Conservation (phyloP, 2,113 vertebrate genomes). For the Onychorhynchus coronatus region DNA sequence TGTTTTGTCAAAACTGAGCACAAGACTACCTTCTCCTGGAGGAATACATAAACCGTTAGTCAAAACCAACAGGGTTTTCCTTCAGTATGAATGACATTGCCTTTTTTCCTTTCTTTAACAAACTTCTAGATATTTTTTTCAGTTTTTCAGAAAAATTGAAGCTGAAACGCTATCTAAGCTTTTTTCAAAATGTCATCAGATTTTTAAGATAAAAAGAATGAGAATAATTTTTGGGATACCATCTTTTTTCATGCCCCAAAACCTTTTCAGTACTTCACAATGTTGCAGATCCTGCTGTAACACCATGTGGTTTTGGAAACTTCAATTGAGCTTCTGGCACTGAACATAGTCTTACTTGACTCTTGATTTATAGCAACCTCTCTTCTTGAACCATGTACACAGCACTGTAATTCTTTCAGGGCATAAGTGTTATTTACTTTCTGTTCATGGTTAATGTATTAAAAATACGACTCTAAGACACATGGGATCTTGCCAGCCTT, state of each 20-base stretch:
- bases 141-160: not conserved
- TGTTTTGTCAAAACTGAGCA: not conserved
- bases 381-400: not conserved
- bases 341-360: not conserved
- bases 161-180: not conserved
- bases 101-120: not conserved
- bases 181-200: not conserved
- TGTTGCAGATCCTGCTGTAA: not conserved
- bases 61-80: not conserved
- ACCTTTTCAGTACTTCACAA: not conserved
- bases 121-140: not conserved
- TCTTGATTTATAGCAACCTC: not conserved
- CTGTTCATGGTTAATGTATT: not conserved
- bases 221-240: not conserved
- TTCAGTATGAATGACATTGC: not conserved
- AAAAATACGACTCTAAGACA: not conserved
- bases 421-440: rapidly evolving
- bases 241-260: not conserved
- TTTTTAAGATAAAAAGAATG: not conserved
- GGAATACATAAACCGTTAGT: not conserved
- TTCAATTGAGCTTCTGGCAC: not conserved
- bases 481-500: not conserved
- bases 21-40: not conserved
- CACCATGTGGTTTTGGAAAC: not conserved
- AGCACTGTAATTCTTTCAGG: not conserved